Evolutionary conservation across 2,888 invertebrate genomes (phyloP), one percentile per base, ranked within the genome.

Genomic region (Pelosia muscerda): DNA sequence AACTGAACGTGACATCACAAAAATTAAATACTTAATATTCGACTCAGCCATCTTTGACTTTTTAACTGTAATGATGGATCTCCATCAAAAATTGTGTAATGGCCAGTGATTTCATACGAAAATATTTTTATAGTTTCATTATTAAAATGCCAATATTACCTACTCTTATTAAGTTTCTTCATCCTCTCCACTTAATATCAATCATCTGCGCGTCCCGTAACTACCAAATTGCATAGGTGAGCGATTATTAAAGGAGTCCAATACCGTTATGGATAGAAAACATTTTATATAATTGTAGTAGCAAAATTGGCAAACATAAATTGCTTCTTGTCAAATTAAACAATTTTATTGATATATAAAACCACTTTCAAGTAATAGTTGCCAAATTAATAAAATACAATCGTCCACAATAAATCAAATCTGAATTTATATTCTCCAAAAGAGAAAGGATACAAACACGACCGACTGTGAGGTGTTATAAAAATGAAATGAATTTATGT

Each of bases 401-500:
- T 73, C 62, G 59, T 73, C 64, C 68, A 38, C 74, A 76, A 79
- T 79, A 81, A 85, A 86, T 86, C 81, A 85, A 83, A 77, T 78
- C 63, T 63, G 64, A 67, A 78, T 81, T 78, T 75, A 75, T 74
- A 70, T 74, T 75, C 61, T 75, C 66, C 77, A 78, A 84, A 86
- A 84, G 86, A 79, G 87, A 86, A 86, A 86, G 86, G 85, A 84
- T 66, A 65, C 56, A 63, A 58, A 66, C 26, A 62, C 59, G 76
- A 78, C 66, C 60, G 60, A 60, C 72, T 76, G 71, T 26, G 56
- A 72, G 73, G 75, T 76, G 79, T 79, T 81, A 74, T 82, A 87
- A 86, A 84, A 81, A 81, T 81, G 71, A 76, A 81, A 72, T 70
- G 72, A 80, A 90, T 89, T 89, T 88, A 88, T 86, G 81, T 70